Evolutionary conservation across 1,140 invertebrate genomes (phyloP), one percentile per base, ranked within the genome.

Genomic region (Diplogasteroides magnus): DNA sequence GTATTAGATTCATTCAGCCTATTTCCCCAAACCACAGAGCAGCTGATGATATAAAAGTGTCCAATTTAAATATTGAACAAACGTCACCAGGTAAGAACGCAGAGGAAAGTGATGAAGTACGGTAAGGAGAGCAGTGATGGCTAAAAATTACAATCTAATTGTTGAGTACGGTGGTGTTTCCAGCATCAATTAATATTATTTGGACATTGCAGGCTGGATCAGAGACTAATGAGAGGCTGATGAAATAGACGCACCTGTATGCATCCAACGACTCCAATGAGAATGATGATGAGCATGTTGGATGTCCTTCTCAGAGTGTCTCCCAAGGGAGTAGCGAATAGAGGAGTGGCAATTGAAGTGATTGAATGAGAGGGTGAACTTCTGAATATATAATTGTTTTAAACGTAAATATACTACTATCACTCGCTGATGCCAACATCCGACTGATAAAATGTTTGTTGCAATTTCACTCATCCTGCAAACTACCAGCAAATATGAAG

Each of bases 61-160:
- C 28, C 28, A n/a, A 37, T 64, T 1, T 83, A 32, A 1, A 79
- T 78, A 0, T 73, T 81, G 59, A 79, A 82, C 1, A 83, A 32
- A 1, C 78, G 74, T 76, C 78, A 83, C 82, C 82, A 83, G 0
- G 80, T 82, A 14, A 75, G 29, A 14, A 83, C 57, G 23, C 76
- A 23, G 28, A 82, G 48, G 29, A 79, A 79, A 6, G 66, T 62
- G n/a, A 74, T 14, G 55, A 82, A 83, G 57, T 82, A 82, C 25
- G 64, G 27, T 1, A 64, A 64, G 58, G 80, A 82, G 25, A 79
- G 68, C 14, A 80, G 19, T 11, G 74, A 79, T 1, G 80, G 81
- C 80, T 82, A 63, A 61, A 78, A 79, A 11, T 37, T 14, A 58
- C 48, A 25, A 32, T 25, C 2, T 37, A 6, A 19, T 37, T 29